These are phyloP conservation scores for Python bivittatus DNA, from an alignment of 2,113 vertebrate genomes.

Conservation along the genomic window DNA sequence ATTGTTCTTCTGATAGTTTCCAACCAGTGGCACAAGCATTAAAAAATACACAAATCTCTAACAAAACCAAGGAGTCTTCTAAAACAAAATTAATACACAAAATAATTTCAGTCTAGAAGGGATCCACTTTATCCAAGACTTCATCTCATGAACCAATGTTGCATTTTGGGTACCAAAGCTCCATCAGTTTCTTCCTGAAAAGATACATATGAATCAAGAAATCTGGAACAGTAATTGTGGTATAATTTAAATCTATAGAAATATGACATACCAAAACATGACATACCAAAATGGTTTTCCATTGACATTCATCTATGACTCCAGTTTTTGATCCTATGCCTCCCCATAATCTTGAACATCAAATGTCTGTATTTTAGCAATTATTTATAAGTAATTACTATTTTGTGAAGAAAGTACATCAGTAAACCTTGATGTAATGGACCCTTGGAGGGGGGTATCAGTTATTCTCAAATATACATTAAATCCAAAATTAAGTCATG, in stretches of 20 bases:
- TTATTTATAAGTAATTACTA: not conserved
- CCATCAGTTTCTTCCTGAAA: too few species aligned
- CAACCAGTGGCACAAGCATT: not conserved
- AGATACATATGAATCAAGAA: too few species aligned
- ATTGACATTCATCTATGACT: not conserved
- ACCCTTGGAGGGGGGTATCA: not conserved
- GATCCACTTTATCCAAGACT: not conserved
- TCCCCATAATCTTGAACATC: not conserved
- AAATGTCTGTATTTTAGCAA: not conserved
- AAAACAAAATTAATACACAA: not conserved
- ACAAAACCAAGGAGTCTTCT: not conserved
- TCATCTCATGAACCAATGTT: not conserved
- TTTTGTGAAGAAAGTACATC: not conserved
- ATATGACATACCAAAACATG: too few species aligned
- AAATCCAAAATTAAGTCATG: not conserved
- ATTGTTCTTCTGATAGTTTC: not conserved
- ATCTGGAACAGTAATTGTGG: too few species aligned
- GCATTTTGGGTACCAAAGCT: too few species aligned
- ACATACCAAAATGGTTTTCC: too few species aligned
- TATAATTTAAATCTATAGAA: too few species aligned
- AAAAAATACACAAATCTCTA: not conserved
- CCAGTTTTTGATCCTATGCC: not conserved
- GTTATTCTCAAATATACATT: not conserved
- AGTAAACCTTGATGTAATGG: not conserved
- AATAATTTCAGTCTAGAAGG: not conserved